These are phyloP conservation scores for Steinernema hermaphroditum DNA, from an alignment of 2,888 invertebrate genomes.

Conservation along the genomic window DNA sequence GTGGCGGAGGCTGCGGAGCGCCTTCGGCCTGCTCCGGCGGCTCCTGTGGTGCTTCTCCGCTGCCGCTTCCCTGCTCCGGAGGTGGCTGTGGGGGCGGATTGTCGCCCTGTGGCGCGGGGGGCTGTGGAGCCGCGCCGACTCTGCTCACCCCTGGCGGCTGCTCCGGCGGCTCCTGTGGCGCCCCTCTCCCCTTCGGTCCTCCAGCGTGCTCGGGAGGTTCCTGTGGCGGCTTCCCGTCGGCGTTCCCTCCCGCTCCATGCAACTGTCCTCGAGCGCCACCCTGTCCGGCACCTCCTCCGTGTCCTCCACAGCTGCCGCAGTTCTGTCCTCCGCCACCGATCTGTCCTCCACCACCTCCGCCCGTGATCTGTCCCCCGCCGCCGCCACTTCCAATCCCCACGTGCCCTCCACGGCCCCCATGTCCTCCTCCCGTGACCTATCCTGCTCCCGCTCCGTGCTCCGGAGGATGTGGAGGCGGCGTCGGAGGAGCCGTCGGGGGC, in stretches of 20 bases:
- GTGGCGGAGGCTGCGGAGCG: not conserved
- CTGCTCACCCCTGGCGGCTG: not conserved
- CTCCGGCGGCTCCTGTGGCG: conserved; percentile 24
- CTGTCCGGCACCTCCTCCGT: conserved; percentile 9
- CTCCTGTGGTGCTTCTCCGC: not conserved
- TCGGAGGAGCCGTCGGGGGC: conserved; percentile 10
- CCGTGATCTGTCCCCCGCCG: conserved; percentile 39
- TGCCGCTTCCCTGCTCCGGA: not conserved
- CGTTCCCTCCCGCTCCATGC: conserved; percentile 25
- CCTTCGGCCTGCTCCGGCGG: not conserved
- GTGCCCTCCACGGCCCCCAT: conserved; percentile 55
- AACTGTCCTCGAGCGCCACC: conserved; percentile 15
- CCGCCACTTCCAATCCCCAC: conserved; percentile 46
- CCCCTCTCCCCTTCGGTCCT: conserved; percentile 1
- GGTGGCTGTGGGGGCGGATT: not conserved
- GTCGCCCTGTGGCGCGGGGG: not conserved
- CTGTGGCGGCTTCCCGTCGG: conserved; percentile 30
- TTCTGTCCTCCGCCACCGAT: conserved; percentile 38
- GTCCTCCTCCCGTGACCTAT: conserved; percentile 44
- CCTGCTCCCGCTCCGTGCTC: conserved; percentile 17
- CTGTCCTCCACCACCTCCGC: conserved; percentile 39
- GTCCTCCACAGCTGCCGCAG: conserved; percentile 10
- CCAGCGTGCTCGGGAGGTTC: not conserved
- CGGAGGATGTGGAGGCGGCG: conserved; percentile 21
- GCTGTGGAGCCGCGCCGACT: not conserved